Conservation (phyloP, 2,113 vertebrate species). For the Pseudopodoces humilis region DNA sequence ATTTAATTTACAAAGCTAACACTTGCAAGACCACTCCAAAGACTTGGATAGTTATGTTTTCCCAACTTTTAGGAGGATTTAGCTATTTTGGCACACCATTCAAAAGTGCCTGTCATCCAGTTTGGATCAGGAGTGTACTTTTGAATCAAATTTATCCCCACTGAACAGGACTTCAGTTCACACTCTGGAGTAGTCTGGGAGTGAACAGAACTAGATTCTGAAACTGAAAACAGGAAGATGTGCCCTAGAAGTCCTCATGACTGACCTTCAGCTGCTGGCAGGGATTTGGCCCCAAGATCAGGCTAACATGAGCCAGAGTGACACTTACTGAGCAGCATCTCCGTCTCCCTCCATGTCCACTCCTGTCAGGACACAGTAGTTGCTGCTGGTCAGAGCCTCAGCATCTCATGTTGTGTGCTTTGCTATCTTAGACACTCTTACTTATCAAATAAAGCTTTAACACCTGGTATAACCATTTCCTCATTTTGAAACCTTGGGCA, state of each 20-base stretch:
- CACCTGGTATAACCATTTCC: not conserved
- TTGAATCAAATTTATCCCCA: not conserved
- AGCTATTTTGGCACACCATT: not conserved
- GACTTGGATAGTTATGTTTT: not conserved
- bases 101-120: not conserved
- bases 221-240: not conserved
- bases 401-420: not conserved
- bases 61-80: not conserved
- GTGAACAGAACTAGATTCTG: not conserved
- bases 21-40: not conserved
- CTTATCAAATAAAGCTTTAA: not conserved
- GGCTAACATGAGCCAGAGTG: not conserved
- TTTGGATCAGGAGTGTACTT: not conserved
- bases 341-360: not conserved
- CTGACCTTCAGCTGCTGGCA: not conserved
- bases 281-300: not conserved
- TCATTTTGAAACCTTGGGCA: not conserved
- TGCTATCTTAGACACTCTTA: not conserved
- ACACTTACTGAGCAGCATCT: fast-evolving
- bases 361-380: fast-evolving
- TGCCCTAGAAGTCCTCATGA: not conserved
- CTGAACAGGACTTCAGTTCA: not conserved
- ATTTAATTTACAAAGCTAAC: not conserved
- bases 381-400: not conserved
- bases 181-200: not conserved